These are phyloP conservation scores for Lepidothrix coronata DNA, from an alignment of 2,113 vertebrate species.

Conservation along the genomic window DNA sequence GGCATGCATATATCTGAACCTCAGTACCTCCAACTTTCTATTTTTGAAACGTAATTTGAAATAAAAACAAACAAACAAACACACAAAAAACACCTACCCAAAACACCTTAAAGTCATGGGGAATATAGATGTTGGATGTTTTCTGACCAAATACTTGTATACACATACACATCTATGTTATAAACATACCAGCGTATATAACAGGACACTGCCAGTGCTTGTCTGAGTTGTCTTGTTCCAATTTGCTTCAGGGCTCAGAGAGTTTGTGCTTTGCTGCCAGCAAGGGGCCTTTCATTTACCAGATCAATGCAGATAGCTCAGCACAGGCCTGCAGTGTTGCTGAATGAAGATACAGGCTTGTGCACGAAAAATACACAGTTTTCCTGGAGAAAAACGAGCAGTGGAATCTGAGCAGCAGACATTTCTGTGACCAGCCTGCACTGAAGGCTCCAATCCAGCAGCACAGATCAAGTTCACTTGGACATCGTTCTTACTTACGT, in stretches of 20 bases:
- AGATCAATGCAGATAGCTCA: constrained; percentile 35
- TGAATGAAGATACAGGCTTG: not conserved
- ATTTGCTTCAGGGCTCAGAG: not conserved
- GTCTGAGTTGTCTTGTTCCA: not conserved
- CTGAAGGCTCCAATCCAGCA: not conserved
- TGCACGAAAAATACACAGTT: not conserved
- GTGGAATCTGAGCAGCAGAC: not conserved
- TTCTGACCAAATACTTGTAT: not conserved
- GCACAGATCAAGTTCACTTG: not conserved
- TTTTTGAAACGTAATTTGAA: not conserved
- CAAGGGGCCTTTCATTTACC: constrained; percentile 36
- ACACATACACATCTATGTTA: not conserved
- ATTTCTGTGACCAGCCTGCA: not conserved
- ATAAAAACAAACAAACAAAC: not conserved
- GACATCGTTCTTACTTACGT: not conserved
- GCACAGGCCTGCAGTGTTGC: not conserved
- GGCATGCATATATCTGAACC: not conserved
- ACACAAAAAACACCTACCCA: not conserved
- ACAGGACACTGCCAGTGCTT: not conserved
- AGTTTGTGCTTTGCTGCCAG: not conserved
- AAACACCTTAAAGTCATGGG: not conserved
- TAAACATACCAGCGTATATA: not conserved
- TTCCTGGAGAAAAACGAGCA: not conserved
- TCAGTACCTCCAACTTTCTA: not conserved
- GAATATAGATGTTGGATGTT: not conserved